Evolutionary conservation across 2,797 vertebrate species (phyloP), one percentile per base, ranked within the genome.

Genomic region (Adrianichthys oophorus): DNA sequence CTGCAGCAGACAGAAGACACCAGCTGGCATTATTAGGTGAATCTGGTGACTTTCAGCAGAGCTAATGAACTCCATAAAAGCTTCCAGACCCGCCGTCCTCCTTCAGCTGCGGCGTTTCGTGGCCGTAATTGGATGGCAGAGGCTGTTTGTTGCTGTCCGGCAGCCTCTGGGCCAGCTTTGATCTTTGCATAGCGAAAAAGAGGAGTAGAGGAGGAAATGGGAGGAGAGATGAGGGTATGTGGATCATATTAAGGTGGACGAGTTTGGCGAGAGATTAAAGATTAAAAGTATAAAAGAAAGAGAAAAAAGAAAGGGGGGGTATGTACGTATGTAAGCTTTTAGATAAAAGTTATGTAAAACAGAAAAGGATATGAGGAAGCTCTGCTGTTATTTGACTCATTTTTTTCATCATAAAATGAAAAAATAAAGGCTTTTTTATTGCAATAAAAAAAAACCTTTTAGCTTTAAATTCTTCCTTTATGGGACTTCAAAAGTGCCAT

Each of bases 101-200:
- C 40, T 46, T 19, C 58, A 29, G 26, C 10, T 48, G 49, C 42
- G n/a, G 62, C 57, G 37, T 37, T 44, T 17, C 24, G 51, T 41
- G 23, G 56, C 53, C 60, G 66, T 70, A 65, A 83, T 41, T 59
- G 48, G 69, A 55, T 62, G 51, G 47, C n/a, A 29, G 49, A 52
- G 56, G 72, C 52, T 51, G 68, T 61, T 85, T 78, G 75, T 79
- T 17, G 50, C 72, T 74, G 73, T 70, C 73, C 64, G 47, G 47
- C 58, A 58, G 72, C 80, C 78, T 72, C 61, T 41, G 59, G 79
- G 76, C 42, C 7, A 4, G 41, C 86, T 90, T 89, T 90, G 66
- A 90, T 87, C 75, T 78, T 61, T 45, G 55, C 42, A 45, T 40
- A 65, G 56, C 26, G 50, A 71, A 80, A 72, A 48, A 62, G 51